These are phyloP conservation scores for Zelleria hepariella DNA, from an alignment of 2,888 invertebrate species.

Conservation along the genomic window DNA sequence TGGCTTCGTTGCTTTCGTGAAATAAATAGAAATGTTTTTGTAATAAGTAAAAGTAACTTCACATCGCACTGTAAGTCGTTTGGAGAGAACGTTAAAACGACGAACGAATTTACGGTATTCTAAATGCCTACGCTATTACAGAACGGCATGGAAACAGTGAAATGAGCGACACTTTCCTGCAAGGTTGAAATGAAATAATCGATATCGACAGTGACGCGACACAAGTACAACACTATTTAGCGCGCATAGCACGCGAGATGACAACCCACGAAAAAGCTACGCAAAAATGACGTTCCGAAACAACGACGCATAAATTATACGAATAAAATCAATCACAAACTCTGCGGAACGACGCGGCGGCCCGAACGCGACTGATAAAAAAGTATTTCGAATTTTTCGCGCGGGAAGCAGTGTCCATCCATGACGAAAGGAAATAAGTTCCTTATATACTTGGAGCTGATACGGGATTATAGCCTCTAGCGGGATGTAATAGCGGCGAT, in stretches of 20 bases:
- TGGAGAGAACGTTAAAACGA: not conserved
- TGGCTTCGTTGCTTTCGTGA: not conserved
- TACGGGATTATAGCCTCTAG: slow-evolving; percentile 35
- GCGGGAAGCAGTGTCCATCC: slow-evolving; percentile 57
- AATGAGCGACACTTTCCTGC: not conserved
- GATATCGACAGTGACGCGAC: not conserved
- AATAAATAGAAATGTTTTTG: not conserved
- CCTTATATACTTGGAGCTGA: slow-evolving; percentile 51
- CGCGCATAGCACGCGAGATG: not conserved
- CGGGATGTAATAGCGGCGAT: slow-evolving; percentile 47
- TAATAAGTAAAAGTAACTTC: not conserved
- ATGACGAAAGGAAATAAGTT: slow-evolving; percentile 54
- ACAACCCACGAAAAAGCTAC: not conserved
- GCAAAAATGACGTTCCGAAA: not conserved
- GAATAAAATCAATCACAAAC: slow-evolving; percentile 1
- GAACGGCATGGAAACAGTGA: not conserved
- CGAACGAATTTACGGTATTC: not conserved
- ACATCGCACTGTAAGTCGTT: not conserved
- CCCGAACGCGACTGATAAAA: slow-evolving; percentile 54
- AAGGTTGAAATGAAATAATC: not conserved
- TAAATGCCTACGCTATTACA: not conserved
- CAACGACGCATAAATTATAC: not conserved
- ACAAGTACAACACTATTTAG: not conserved
- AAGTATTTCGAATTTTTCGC: slow-evolving; percentile 70
- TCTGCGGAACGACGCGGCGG: slow-evolving; percentile 1